phyloP scores from a whole-genome alignment of 2,888 invertebrate genomes.

The Pomacea canaliculata region DNA sequence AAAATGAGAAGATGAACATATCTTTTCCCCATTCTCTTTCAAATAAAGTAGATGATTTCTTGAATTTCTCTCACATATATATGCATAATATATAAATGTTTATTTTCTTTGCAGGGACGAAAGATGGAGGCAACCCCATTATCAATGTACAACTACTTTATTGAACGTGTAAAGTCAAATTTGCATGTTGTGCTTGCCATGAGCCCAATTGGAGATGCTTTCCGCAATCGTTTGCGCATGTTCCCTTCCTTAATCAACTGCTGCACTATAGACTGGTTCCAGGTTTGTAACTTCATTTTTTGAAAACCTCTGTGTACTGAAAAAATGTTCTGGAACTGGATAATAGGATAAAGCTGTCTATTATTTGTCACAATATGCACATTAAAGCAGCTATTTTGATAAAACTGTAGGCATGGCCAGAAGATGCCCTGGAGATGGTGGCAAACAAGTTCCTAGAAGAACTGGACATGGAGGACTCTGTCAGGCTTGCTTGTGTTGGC shows the following conservation, averaged over 20 bases:
- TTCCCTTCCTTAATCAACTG: slow-evolving; percentile 71
- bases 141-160: slow-evolving; percentile 71
- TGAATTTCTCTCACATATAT: too few relatives aligned
- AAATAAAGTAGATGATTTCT: too few relatives aligned
- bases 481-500: slow-evolving; percentile 53
- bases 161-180: slow-evolving; percentile 68
- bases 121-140: slow-evolving; percentile 69
- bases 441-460: slow-evolving; percentile 71
- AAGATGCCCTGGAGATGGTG: slow-evolving; percentile 71
- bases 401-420: slow-evolving; percentile 70
- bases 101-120: slow-evolving; percentile 53
- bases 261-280: slow-evolving; percentile 71
- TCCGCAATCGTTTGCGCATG: slow-evolving; percentile 70
- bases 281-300: slow-evolving; percentile 60
- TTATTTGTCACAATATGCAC: too few relatives aligned
- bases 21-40: too few relatives aligned
- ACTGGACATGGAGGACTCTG: slow-evolving; percentile 61
- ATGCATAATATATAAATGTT: too few relatives aligned
- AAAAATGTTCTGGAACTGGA: too few relatives aligned
- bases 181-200: slow-evolving; percentile 70
- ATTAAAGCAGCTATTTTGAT: background rate
- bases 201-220: slow-evolving; percentile 71
- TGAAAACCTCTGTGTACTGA: too few relatives aligned
- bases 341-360: too few relatives aligned
- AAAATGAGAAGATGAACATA: too few relatives aligned